Evolutionary conservation across 2,113 vertebrate genomes (phyloP).

Genomic region (Gnathonemus longibarbis): DNA sequence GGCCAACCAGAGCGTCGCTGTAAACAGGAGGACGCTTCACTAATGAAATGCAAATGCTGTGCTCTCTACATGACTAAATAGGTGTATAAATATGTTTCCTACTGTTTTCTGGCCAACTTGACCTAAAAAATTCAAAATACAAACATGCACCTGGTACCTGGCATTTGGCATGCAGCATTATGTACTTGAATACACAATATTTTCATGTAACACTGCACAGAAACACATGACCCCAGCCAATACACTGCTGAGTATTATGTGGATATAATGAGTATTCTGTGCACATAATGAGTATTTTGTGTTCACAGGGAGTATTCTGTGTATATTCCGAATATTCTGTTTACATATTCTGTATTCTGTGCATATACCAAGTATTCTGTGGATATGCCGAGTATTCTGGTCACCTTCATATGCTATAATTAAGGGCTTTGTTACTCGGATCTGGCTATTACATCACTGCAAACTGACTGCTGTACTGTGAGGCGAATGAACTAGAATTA

Average conservation of each 20-base stretch:
- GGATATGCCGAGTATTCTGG: neutral
- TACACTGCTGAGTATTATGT: neutral
- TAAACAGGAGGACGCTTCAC: slow-evolving; percentile 1
- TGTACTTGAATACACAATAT: neutral
- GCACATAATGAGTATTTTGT: neutral
- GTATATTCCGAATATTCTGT: neutral
- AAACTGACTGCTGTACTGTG: neutral
- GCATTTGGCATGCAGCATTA: neutral
- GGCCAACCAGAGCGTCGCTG: neutral
- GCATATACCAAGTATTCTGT: neutral
- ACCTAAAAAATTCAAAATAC: neutral
- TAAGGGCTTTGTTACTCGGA: neutral
- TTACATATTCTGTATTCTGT: neutral
- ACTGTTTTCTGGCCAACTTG: neutral
- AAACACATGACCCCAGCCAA: neutral
- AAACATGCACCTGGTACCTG: neutral
- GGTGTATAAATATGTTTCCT: neutral
- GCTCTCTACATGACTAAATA: neutral
- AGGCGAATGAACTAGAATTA: neutral
- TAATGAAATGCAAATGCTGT: slow-evolving; percentile 10
- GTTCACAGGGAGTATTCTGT: neutral
- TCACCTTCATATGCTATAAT: neutral
- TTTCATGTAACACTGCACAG: neutral
- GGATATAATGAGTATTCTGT: neutral
- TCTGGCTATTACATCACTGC: neutral